These are phyloP conservation scores for Nyctibius grandis DNA, from an alignment of 2,797 vertebrate genomes.

Conservation along the genomic window DNA sequence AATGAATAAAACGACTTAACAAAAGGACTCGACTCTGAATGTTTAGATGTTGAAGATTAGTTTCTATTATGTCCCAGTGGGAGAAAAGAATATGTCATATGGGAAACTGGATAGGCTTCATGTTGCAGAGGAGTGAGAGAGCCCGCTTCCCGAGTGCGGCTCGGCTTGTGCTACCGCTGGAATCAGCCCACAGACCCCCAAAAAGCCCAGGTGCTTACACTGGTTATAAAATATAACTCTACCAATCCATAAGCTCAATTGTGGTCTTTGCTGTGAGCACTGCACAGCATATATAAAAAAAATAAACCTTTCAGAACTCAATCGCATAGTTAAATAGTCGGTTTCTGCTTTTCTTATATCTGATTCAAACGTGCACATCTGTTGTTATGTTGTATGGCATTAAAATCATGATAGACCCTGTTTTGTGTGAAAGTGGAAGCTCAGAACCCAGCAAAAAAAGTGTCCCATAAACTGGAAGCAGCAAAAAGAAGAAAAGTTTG, in stretches of 20 bases:
- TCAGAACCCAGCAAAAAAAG: not conserved
- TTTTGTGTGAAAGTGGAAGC: not conserved
- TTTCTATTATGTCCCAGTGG: conserved; percentile 70
- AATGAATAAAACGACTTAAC: conserved; percentile 82
- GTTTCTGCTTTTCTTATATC: not conserved
- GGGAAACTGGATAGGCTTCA: conserved; percentile 48
- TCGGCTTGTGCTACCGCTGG: not conserved
- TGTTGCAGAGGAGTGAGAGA: not conserved
- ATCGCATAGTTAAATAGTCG: not conserved
- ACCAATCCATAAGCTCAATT: not conserved
- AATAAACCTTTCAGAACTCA: not conserved
- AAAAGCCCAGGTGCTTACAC: not conserved
- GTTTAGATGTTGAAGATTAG: conserved; percentile 71
- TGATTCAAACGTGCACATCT: not conserved
- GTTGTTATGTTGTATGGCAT: not conserved
- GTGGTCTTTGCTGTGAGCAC: not conserved
- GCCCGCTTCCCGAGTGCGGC: fast-evolving
- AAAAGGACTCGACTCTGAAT: conserved; percentile 63
- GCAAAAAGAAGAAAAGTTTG: not conserved
- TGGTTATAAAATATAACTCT: not conserved
- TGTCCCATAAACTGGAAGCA: not conserved
- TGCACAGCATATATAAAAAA: not conserved
- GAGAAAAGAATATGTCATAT: conserved; percentile 54
- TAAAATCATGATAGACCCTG: not conserved
- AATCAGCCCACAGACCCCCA: not conserved